Evolutionary conservation across 2,113 vertebrate genomes (phyloP).

Genomic region (Indri indri): DNA sequence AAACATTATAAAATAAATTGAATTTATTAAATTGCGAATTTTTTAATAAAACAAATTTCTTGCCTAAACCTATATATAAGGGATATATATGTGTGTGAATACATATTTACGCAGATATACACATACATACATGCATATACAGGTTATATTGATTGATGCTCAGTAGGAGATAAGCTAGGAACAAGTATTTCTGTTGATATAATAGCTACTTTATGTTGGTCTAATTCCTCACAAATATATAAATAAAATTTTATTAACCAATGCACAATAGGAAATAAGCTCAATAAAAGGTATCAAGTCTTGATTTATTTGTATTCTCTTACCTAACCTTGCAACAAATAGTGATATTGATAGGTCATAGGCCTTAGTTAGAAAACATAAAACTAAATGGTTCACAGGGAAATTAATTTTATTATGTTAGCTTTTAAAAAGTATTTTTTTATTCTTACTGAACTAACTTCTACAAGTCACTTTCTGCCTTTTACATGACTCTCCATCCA

Average conservation of each 20-base stretch:
- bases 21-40: neutral
- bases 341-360: neutral
- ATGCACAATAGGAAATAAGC: neutral
- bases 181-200: neutral
- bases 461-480: neutral
- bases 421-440: neutral
- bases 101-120: neutral
- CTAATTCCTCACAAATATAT: neutral
- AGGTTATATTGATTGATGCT: neutral
- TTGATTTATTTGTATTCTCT: neutral
- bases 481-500: neutral
- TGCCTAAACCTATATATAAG: neutral
- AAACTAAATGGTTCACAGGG: neutral
- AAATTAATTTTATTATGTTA: conserved; percentile 23
- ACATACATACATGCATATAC: neutral
- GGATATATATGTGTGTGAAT: too few relatives aligned
- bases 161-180: neutral
- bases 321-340: neutral
- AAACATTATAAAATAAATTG: neutral
- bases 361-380: neutral
- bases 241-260: neutral
- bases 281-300: neutral
- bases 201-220: neutral
- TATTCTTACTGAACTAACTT: neutral
- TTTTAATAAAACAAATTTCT: neutral